Conservation (phyloP, 2,797 vertebrate species). For the Sebastes iracundus region DNA sequence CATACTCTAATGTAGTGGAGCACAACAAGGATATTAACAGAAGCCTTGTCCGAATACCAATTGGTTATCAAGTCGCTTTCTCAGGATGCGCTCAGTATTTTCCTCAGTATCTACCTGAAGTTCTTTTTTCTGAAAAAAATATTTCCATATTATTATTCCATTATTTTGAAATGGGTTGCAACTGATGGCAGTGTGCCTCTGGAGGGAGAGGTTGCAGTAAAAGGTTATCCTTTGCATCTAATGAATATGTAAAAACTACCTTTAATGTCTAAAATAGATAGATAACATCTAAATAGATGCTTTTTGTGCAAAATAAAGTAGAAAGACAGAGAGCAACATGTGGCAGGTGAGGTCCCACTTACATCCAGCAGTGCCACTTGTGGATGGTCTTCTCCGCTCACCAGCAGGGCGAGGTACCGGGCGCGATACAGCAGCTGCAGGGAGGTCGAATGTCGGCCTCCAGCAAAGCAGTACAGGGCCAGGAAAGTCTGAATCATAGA, state of each 20-base stretch:
- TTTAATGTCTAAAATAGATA: neutral
- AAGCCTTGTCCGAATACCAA: neutral
- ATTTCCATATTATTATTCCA: too few species aligned
- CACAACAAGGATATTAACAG: slow-evolving; percentile 30
- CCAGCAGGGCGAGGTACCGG: slow-evolving; percentile 91
- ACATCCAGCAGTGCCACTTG: slow-evolving; percentile 92
- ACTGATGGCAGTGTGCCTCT: neutral
- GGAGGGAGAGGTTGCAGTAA: neutral
- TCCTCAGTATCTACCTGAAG: neutral
- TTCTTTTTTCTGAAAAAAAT: too few species aligned
- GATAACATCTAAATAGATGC: neutral
- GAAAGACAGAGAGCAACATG: neutral
- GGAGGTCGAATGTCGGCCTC: slow-evolving; percentile 86
- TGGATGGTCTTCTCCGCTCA: slow-evolving; percentile 93
- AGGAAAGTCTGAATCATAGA: slow-evolving; percentile 85
- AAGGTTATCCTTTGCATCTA: neutral
- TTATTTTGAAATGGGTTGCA: neutral
- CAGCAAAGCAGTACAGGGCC: slow-evolving; percentile 93
- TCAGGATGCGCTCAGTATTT: neutral
- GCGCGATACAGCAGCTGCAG: slow-evolving; percentile 90
- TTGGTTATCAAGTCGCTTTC: neutral
- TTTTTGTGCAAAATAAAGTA: neutral
- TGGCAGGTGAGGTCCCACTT: slow-evolving; percentile 50
- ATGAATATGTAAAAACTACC: neutral
- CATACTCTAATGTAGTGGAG: slow-evolving; percentile 85